Conservation (phyloP, 2,797 vertebrate species). For the Mormyrus proboscirostris region DNA sequence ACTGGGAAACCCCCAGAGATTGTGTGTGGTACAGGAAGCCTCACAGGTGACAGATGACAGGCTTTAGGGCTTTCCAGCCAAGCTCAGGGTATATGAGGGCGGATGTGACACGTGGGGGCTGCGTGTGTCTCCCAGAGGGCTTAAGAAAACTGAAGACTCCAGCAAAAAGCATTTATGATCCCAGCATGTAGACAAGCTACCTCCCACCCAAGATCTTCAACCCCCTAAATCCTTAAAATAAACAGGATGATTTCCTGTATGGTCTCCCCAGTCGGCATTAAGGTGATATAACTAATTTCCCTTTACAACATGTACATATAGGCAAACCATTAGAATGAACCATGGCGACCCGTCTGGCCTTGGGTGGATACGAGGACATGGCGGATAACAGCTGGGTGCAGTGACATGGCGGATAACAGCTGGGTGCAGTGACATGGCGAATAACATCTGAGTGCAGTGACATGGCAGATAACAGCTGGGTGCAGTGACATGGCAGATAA, state of each 20-base stretch:
- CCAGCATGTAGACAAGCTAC: slow-evolving; percentile 36
- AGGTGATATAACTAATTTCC: slow-evolving; percentile 25
- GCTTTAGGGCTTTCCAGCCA: background rate
- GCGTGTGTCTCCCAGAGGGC: slow-evolving; percentile 37
- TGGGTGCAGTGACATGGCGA: too few relatives aligned
- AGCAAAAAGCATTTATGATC: slow-evolving; percentile 46
- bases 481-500: too few relatives aligned
- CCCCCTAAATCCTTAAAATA: background rate
- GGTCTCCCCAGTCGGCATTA: slow-evolving; percentile 34
- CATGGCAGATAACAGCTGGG: too few relatives aligned
- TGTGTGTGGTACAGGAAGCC: background rate
- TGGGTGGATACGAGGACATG: background rate
- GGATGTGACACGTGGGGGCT: slow-evolving; percentile 30
- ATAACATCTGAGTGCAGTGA: too few relatives aligned
- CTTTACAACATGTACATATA: slow-evolving; percentile 10
- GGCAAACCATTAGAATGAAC: background rate
- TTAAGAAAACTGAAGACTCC: slow-evolving; percentile 39
- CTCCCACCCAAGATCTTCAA: background rate
- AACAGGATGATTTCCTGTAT: slow-evolving; percentile 1
- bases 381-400: background rate
- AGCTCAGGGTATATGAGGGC: slow-evolving; percentile 35
- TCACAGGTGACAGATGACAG: background rate
- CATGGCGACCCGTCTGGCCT: background rate
- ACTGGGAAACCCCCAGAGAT: background rate
- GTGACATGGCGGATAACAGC: too few relatives aligned